Conservation (phyloP, 1,140 invertebrate species). For the Lepidotrigona ventralis region DNA sequence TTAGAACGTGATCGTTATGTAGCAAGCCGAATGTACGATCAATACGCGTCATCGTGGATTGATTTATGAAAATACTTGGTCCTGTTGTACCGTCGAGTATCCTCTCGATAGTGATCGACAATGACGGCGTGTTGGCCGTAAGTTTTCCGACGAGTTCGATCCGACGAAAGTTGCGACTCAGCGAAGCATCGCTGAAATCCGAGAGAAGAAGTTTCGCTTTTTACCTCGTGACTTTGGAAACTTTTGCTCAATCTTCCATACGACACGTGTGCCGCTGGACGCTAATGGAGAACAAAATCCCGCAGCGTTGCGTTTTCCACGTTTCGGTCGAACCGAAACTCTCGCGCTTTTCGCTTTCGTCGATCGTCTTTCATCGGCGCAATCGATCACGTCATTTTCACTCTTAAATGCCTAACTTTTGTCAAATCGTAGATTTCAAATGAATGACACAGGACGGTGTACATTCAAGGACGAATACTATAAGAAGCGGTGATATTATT, state of each 20-base stretch:
- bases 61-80: slow-evolving; percentile 64
- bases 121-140: slow-evolving; percentile 38
- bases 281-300: slow-evolving; percentile 40
- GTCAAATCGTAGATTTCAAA: too few species aligned
- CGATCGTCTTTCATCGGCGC: neutral
- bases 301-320: neutral
- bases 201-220: slow-evolving; percentile 24
- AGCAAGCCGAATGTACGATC: slow-evolving; percentile 28
- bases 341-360: neutral
- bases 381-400: neutral
- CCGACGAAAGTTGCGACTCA: slow-evolving; percentile 18
- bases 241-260: slow-evolving; percentile 51
- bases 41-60: slow-evolving; percentile 42
- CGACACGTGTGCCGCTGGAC: slow-evolving; percentile 45
- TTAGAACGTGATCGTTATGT: slow-evolving; percentile 14
- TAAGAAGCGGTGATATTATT: too few species aligned
- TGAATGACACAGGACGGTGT: too few species aligned
- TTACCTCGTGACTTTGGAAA: slow-evolving; percentile 21
- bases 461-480: too few species aligned
- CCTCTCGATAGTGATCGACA: slow-evolving; percentile 29
- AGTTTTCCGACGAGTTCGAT: slow-evolving; percentile 48
- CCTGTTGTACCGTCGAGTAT: slow-evolving; percentile 41
- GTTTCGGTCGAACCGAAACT: neutral
- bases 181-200: slow-evolving; percentile 35
- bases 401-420: too few species aligned